Conservation (phyloP, 2,888 invertebrate species). For the Tortricodes alternella region DNA sequence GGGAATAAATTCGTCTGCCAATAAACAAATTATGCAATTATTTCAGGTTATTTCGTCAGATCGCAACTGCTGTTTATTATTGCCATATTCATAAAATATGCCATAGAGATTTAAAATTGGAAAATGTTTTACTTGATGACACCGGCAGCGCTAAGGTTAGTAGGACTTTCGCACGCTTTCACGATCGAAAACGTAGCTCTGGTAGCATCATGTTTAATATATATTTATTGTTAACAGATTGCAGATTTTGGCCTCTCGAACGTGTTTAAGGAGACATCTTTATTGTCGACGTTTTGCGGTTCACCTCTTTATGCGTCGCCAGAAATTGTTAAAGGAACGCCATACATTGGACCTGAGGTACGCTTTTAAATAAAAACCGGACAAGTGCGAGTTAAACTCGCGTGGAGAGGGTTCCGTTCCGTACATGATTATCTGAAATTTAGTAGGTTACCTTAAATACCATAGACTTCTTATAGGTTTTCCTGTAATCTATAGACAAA, state of each 20-base stretch:
- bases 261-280: conserved; percentile 94
- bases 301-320: conserved; percentile 98
- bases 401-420: too few species aligned
- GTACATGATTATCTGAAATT: too few species aligned
- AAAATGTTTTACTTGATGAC: conserved; percentile 96
- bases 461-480: too few species aligned
- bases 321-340: conserved; percentile 98
- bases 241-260: conserved; percentile 99
- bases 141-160: conserved; percentile 96
- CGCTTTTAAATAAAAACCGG: neutral
- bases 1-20: neutral
- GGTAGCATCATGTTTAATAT: conserved; percentile 1
- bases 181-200: neutral
- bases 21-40: conserved; percentile 13
- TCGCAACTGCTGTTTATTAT: conserved; percentile 97
- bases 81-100: conserved; percentile 99
- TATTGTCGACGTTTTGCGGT: conserved; percentile 96
- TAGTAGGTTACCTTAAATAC: too few species aligned
- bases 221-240: conserved; percentile 84
- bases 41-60: conserved; percentile 95
- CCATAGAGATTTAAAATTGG: conserved; percentile 97
- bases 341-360: conserved; percentile 98
- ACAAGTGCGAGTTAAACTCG: too few species aligned
- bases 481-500: too few species aligned
- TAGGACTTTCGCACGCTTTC: conserved; percentile 23